Evolutionary conservation across 2,797 vertebrate species (phyloP).

Genomic region (Phrynocephalus forsythii): DNA sequence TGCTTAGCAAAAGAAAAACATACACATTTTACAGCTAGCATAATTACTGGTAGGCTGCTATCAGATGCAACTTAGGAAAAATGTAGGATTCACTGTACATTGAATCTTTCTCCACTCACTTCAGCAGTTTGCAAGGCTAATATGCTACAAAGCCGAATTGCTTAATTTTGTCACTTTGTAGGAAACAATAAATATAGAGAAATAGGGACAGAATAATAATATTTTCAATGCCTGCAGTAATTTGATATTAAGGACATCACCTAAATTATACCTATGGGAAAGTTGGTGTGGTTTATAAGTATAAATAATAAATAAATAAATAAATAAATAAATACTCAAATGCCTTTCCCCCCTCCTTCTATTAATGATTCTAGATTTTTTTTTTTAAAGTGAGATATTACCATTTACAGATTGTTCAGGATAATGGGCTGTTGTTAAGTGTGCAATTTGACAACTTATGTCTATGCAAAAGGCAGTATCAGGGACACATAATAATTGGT

Average conservation of each 20-base stretch:
- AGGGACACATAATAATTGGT: background rate
- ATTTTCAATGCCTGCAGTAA: conserved; percentile 19
- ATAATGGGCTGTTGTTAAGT: background rate
- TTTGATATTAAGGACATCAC: rapidly evolving
- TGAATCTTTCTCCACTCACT: no score
- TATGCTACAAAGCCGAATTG: background rate
- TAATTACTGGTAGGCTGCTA: background rate
- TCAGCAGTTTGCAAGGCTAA: background rate
- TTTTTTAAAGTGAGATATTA: background rate
- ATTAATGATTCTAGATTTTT: conserved; percentile 19
- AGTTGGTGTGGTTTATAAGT: no score
- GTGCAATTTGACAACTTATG: background rate
- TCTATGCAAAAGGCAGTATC: conserved; percentile 6
- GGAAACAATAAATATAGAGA: conserved; percentile 9
- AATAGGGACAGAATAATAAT: background rate
- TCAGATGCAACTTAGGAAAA: background rate
- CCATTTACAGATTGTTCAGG: background rate
- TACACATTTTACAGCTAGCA: background rate
- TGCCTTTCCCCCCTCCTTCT: background rate
- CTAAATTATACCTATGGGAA: background rate
- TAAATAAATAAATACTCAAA: background rate
- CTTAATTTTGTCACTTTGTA: background rate
- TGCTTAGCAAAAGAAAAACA: background rate
- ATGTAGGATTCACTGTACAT: background rate
- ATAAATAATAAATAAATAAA: no score